Evolutionary conservation across 2,888 invertebrate genomes (phyloP), one percentile per base, ranked within the genome.

Genomic region (Diabrotica balteata): DNA sequence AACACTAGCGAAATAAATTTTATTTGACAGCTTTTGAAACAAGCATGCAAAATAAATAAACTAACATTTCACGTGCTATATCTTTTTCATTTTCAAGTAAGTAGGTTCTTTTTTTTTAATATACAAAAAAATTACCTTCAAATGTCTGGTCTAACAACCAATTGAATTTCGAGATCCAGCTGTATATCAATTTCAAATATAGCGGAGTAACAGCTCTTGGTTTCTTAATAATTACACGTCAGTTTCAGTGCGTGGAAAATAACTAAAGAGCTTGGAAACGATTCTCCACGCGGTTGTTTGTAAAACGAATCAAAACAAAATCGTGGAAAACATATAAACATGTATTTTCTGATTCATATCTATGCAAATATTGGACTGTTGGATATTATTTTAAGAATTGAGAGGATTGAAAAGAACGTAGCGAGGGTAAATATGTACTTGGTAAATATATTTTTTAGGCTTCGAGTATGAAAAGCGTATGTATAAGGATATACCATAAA

Each of bases 341-440:
- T 58, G 57, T 58, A 57, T 59, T 57, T 57, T 57, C 58, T 32
- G 64, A 64, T 64, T 58, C 52, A 9, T 64, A 59, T 64, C 64
- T 58, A 58, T 46, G 52, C 51, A 64, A 64, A 58, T 52, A 64
- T 52, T 59, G 45, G 52, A 58, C 47, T 55, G 55, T 44, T 55
- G 8, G 55, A 44, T 11, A 55, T 57, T 5, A 47, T 47, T 45
- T 57, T 57, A 57, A 7, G 44, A 43, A 54, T 10, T 52, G 52
- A 32, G 32, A n/a, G n/a, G 2, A 8, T 43, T 43, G 54, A n/a
- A 9, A 11, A 11, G 43, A 11, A 43, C 42, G 43, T 4, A 10
- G 47, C 10, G 47, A 47, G 10, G 1, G 47, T 47, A 8, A 47
- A 47, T 10, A 47, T 47, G 47, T 47, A 47, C 47, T 47, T 47